A percentile compares a stretch with the other conserved stretches of the same genome.
These are phyloP conservation scores for Camelus dromedarius DNA, from an alignment of 2,113 vertebrate species.

Conservation along the genomic window DNA sequence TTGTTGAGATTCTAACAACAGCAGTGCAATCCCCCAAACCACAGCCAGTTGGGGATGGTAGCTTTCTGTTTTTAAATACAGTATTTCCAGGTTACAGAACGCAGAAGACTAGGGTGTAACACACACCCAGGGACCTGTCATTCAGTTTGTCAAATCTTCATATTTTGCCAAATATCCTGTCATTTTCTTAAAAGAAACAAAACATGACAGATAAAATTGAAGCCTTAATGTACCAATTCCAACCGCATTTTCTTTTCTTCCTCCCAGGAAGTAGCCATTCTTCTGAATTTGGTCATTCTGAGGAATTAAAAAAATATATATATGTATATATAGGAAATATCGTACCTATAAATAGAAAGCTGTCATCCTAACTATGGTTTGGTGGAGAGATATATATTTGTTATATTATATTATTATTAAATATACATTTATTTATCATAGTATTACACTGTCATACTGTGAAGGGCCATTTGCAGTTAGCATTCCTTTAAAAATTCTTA, in stretches of 20 bases:
- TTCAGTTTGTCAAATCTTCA: neutral
- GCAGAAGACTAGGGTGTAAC: no score
- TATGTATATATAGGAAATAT: no score
- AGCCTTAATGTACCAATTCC: neutral
- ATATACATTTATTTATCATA: no score
- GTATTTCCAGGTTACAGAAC: neutral
- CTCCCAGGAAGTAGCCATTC: neutral
- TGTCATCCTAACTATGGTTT: neutral
- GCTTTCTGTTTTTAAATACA: neutral
- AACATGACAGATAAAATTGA: neutral
- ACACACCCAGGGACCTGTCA: neutral
- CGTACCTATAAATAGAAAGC: neutral
- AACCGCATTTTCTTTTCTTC: neutral
- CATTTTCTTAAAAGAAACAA: neutral
- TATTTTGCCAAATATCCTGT: neutral
- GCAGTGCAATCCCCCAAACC: neutral
- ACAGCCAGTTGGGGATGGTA: neutral
- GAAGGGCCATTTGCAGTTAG: neutral
- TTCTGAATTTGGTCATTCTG: neutral
- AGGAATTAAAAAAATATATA: neutral
- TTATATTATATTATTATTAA: no score
- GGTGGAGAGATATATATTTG: no score
- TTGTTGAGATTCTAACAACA: neutral
- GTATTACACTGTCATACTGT: neutral
- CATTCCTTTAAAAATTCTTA: neutral